Percentiles rank a stretch among this genome's conserved stretches.
Evolutionary conservation across 2,113 vertebrate species (phyloP).

Genomic region (Hippocampus comes): DNA sequence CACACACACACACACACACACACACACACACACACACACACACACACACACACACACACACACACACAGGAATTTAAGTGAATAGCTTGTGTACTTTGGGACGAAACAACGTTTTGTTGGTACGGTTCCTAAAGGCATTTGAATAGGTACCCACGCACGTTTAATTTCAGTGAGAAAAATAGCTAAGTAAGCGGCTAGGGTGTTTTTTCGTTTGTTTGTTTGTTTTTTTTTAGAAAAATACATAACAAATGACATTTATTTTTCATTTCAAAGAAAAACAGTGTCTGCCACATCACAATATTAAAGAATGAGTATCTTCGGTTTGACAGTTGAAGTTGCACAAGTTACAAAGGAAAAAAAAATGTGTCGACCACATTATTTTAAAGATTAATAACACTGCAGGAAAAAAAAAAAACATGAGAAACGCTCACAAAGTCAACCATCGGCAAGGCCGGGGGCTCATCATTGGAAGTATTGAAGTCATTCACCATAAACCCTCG

Average conservation of each 20-base stretch:
- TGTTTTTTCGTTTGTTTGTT: not conserved
- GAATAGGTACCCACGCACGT: constrained; percentile 5
- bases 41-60: no score
- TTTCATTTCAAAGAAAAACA: not conserved
- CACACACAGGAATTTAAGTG: not conserved
- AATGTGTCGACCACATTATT: not conserved
- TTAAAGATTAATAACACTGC: not conserved
- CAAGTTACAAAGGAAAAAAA: not conserved
- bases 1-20: no score
- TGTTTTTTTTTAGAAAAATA: not conserved
- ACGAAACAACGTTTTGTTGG: constrained; percentile 2
- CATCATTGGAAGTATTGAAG: constrained; percentile 10
- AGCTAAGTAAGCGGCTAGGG: constrained; percentile 32
- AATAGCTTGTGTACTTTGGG: constrained; percentile 6
- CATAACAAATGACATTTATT: not conserved
- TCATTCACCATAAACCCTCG: constrained; percentile 14
- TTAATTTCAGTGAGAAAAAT: not conserved
- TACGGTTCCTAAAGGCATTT: constrained; percentile 29
- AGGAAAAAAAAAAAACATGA: not conserved
- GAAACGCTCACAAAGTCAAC: not conserved
- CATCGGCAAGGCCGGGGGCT: constrained; percentile 8
- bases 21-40: no score
- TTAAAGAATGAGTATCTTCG: not conserved
- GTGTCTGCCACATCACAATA: not conserved
- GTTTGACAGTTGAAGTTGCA: not conserved